Evolutionary conservation across 2,113 vertebrate species (phyloP), one percentile per base, ranked within the genome.

Genomic region (Cinclus cinclus): DNA sequence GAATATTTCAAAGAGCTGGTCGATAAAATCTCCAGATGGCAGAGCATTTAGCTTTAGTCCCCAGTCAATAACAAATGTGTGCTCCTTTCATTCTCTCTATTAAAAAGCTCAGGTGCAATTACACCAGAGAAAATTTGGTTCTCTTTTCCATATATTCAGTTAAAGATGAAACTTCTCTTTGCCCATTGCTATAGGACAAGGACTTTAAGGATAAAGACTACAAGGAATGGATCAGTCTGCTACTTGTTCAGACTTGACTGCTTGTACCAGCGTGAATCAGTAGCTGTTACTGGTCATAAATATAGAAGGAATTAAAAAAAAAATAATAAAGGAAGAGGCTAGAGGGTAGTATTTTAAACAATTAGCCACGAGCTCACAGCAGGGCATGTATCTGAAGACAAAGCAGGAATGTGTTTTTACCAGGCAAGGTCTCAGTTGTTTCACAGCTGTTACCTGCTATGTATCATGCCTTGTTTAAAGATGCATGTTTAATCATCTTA

Each of bases 1-100:
- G 60, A 92, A 67, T 94, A 75, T 88, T 74, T 95, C 78, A 75
- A 55, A 78, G 24, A 25, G 15, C 74, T 76, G 58, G 49, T 94
- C 3, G 0, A 52, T 87, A 81, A 94, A 95, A 70, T 76, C 75
- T 71, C 67, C 91, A 90, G 82, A 83, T 41, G 59, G 63, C 83
- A 93, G 47, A 94, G 18, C 33, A 88, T 85, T 95, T 93, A 83
- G 52, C 71, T 94, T 77, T 55, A 59, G 59, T 50, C 46, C 47
- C 56, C 68, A 62, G 55, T 47, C 68, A 77, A 74, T 93, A 93
- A 86, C 11, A 90, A 77, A 89, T 44, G 30, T 15, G 50, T 77
- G 76, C 33, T 88, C 71, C 47, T 93, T 83, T 90, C 47, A 80
- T 83, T 42, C 23, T 69, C 59, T 67, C 71, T 83, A 58, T 91